Evolutionary conservation across 2,888 invertebrate genomes (phyloP), one percentile per base, ranked within the genome.

Genomic region (Tanytarsus gracilentus): DNA sequence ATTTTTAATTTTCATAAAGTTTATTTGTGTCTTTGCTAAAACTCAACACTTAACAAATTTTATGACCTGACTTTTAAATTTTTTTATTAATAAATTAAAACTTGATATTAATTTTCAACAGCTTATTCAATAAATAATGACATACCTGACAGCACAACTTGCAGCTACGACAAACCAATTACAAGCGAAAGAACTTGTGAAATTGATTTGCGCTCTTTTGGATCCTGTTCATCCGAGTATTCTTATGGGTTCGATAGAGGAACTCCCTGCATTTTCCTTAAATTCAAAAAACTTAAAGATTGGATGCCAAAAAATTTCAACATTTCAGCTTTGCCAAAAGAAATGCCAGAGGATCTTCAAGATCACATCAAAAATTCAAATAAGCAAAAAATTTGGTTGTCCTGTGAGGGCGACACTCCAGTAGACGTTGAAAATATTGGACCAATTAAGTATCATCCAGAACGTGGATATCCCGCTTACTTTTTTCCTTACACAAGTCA

Each of bases 261-360:
- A 2, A 78, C 75, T 63, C 91, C 91, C 1, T 91, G 91, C 69
- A 77, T 91, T 61, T 81, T 89, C 66, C 76, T 91, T 59, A 83
- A 89, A 65, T 73, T 91, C 29, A 85, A 86, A 66, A 83, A 83
- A 62, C 1, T 23, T 21, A 21, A 2, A 5, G 36, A 33, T 30
- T 52, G 18, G 30, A 8, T 36, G 8, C 52, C 52, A 21, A 11
- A 52, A 8, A 16, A 30, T 14, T 11, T 33, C 7, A 52, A 52
- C 23, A 11, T 11, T 25, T 25, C 49, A 6, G 14, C 23, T n/a
- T 9, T 49, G 23, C 16, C 11, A 6, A 7, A 14, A 4, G 21
- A 18, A 1, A 23, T 51, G 16, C 18, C 50, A 9, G 25, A n/a
- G 14, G 6, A 14, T 26, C 29, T 23, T 8, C 16, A 23, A 7